These are phyloP conservation scores for Psilopsiagon aymara DNA, from an alignment of 2,113 vertebrate genomes.

Conservation along the genomic window DNA sequence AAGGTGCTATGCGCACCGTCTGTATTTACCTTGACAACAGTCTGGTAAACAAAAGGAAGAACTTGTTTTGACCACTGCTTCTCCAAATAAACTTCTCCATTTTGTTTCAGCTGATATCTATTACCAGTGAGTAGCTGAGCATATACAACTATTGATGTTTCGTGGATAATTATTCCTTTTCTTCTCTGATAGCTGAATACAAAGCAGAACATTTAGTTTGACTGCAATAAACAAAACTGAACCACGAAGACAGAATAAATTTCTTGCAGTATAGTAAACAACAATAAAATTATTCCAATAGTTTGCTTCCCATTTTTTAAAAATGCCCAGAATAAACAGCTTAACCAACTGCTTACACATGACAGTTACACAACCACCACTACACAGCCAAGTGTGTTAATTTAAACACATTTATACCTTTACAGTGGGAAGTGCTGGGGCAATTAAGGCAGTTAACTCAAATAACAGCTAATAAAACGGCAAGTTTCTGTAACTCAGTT, in stretches of 20 bases:
- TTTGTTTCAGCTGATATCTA: conserved; percentile 87
- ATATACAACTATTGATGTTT: conserved; percentile 86
- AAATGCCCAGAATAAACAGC: not conserved
- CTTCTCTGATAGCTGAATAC: conserved; percentile 84
- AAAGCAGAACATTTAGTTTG: conserved; percentile 8
- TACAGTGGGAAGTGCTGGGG: not conserved
- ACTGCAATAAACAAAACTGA: not conserved
- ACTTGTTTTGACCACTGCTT: conserved; percentile 97
- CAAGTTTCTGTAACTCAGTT: not conserved
- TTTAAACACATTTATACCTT: not conserved
- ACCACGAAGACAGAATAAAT: not conserved
- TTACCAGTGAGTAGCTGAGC: conserved; percentile 89
- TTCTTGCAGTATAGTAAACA: not conserved
- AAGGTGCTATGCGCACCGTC: not conserved
- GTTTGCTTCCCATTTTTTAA: not conserved
- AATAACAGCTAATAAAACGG: not conserved
- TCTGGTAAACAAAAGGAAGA: conserved; percentile 91
- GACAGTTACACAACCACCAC: not conserved
- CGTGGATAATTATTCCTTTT: conserved; percentile 92
- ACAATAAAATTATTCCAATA: not conserved
- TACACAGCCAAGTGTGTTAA: not conserved
- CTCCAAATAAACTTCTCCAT: conserved; percentile 89
- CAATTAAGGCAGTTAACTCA: not conserved
- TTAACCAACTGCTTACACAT: not conserved
- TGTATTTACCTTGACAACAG: conserved; percentile 87